Percentiles rank a stretch among this genome's conserved stretches.
phyloP scores from a whole-genome alignment of 2,113 vertebrate species.

The Sus scrofa region DNA sequence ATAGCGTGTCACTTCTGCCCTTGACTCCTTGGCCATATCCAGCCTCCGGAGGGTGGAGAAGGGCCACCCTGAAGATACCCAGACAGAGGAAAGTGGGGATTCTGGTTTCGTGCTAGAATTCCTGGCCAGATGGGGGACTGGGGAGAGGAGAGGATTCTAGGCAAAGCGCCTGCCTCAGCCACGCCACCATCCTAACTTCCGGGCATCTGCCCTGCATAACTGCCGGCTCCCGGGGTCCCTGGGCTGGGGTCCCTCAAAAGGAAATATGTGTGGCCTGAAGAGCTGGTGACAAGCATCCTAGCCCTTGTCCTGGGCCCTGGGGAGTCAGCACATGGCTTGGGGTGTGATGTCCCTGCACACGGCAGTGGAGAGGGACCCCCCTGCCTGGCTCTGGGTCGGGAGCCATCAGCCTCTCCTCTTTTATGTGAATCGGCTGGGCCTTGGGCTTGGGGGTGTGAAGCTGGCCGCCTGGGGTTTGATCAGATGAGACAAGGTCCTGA shows the following conservation, averaged over 20 bases:
- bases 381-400: rapidly evolving
- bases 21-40: neutral
- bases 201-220: neutral
- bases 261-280: rapidly evolving
- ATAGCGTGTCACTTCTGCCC: rapidly evolving
- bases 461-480: rapidly evolving
- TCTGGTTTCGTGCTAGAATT: rapidly evolving
- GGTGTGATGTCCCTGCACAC: neutral
- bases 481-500: neutral
- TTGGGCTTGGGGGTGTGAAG: rapidly evolving
- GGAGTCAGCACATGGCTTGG: rapidly evolving
- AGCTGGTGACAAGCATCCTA: rapidly evolving
- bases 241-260: neutral
- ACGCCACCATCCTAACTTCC: rapidly evolving
- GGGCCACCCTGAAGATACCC: rapidly evolving
- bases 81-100: neutral
- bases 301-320: neutral
- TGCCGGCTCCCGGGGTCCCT: neutral
- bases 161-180: rapidly evolving
- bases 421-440: rapidly evolving
- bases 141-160: neutral
- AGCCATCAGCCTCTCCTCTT: rapidly evolving
- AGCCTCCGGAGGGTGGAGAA: neutral
- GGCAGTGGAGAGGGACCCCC: neutral
- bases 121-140: neutral